Evolutionary conservation across 2,888 invertebrate genomes (phyloP), one percentile per base, ranked within the genome.

Genomic region (Hermaeophaga mercurialis): DNA sequence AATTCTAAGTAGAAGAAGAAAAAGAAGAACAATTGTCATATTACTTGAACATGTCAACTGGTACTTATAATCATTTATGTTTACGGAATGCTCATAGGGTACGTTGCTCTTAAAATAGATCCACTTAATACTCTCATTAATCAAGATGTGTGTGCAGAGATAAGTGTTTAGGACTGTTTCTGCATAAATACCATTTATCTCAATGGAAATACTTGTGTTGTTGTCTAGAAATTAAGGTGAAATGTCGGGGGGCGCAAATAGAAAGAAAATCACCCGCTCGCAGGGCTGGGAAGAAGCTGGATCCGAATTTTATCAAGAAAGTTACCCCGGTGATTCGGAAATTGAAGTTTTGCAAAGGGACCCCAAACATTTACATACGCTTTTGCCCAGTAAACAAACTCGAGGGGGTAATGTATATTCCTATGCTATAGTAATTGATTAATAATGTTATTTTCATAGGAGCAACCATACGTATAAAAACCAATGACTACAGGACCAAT

Each of bases 211-310:
- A 31, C 12, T 31, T 11, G 2, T 3, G n/a, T 31, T 31, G 6
- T 3, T 31, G 12, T 12, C n/a, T 31, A 31, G 3, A 15, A 28
- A 28, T 14, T 44, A 8, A 34, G 22, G 11, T 33, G 44, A 41
- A 45, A 85, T 85, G 85, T 85, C 84, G 33, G 84, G 84, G 1
- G 84, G 84, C 38, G 80, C 81, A 63, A 84, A 84, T 64, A 79
- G 81, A 53, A 81, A 80, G 59, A 77, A 75, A 59, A 75, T 77
- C 33, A 81, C 81, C 56, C 80, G 80, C 61, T 80, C 82, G 2
- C 83, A 84, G 68, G 86, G 90, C 9, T 91, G 91, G 91, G 91
- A 91, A 79, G 90, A 91, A 71, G 91, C 91, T 3, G 90, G 90
- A 0, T 86, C 85, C 1, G 91, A 91, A 79, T 91, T 91, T 79